Conservation (phyloP, 2,888 invertebrate genomes). For the Plagiodera versicolora region DNA sequence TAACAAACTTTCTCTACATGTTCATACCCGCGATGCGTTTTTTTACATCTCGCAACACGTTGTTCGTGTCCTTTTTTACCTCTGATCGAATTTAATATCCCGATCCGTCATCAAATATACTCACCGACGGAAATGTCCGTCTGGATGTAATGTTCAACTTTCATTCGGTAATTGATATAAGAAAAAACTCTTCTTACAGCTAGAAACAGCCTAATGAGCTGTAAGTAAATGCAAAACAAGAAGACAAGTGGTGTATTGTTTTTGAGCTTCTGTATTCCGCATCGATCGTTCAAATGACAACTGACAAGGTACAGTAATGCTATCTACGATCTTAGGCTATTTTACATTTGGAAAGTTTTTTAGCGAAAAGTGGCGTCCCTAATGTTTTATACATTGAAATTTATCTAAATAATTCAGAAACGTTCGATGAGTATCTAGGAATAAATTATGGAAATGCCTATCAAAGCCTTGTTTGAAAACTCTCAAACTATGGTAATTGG, state of each 20-base stretch:
- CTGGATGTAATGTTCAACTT: background rate
- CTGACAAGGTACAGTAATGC: no score
- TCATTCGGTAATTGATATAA: constrained; percentile 1
- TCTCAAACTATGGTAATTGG: no score
- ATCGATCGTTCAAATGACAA: no score
- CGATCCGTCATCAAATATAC: background rate
- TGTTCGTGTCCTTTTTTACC: constrained; percentile 1
- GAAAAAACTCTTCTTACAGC: background rate
- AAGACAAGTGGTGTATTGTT: background rate
- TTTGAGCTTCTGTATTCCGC: background rate
- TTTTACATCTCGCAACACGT: constrained; percentile 4
- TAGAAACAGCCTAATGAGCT: background rate
- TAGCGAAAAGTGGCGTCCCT: no score
- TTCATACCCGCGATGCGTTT: background rate
- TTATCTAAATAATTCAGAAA: no score
- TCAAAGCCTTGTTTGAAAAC: no score
- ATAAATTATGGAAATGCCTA: no score
- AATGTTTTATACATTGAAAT: no score
- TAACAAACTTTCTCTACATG: constrained; percentile 10
- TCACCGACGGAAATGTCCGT: background rate
- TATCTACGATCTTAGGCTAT: no score
- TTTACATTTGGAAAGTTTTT: no score
- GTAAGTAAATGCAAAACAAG: background rate
- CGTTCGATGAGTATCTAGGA: no score
- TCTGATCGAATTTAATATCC: background rate